These are phyloP conservation scores for Bombyx mandarina DNA, from an alignment of 1,140 invertebrate species.

Conservation along the genomic window DNA sequence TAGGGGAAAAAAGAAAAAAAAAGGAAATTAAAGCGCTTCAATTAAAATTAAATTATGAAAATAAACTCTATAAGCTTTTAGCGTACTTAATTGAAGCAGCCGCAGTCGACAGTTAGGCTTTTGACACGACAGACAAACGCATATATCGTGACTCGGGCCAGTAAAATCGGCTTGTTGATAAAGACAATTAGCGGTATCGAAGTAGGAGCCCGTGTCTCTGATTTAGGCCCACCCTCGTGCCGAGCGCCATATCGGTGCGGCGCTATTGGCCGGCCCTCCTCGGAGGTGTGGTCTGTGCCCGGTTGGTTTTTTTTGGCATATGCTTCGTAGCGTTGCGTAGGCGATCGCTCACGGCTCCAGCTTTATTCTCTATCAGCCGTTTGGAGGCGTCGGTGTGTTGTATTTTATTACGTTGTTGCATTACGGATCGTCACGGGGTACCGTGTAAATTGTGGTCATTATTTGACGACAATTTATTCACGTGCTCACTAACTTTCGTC, in stretches of 20 bases:
- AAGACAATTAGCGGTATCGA: slow-evolving; percentile 69
- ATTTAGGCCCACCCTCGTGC: slow-evolving; percentile 54
- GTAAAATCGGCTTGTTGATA: slow-evolving; percentile 69
- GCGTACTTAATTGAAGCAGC: slow-evolving; percentile 48
- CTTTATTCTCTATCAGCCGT: slow-evolving; percentile 62
- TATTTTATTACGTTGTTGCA: slow-evolving; percentile 62
- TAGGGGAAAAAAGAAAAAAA: too few species aligned
- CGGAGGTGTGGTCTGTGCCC: slow-evolving; percentile 52
- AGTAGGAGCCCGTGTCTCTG: slow-evolving; percentile 61
- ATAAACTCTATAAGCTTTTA: slow-evolving; percentile 1
- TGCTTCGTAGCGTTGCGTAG: slow-evolving; percentile 53
- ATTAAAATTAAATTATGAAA: too few species aligned
- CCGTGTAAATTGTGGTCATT: slow-evolving; percentile 54
- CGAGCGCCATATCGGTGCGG: slow-evolving; percentile 34
- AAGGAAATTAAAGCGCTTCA: too few species aligned
- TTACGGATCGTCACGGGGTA: slow-evolving; percentile 38
- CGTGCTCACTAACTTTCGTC: slow-evolving; percentile 32
- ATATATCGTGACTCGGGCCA: slow-evolving; percentile 66
- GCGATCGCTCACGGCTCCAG: slow-evolving; percentile 34
- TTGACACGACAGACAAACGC: slow-evolving; percentile 65
- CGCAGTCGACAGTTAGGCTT: slow-evolving; percentile 60
- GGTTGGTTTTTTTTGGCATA: slow-evolving; percentile 53
- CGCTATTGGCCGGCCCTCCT: slow-evolving; percentile 49
- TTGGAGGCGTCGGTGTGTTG: slow-evolving; percentile 61
- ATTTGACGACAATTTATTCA: slow-evolving; percentile 40